Conservation (phyloP, 2,113 vertebrate species). For the Corvus moneduloides region DNA sequence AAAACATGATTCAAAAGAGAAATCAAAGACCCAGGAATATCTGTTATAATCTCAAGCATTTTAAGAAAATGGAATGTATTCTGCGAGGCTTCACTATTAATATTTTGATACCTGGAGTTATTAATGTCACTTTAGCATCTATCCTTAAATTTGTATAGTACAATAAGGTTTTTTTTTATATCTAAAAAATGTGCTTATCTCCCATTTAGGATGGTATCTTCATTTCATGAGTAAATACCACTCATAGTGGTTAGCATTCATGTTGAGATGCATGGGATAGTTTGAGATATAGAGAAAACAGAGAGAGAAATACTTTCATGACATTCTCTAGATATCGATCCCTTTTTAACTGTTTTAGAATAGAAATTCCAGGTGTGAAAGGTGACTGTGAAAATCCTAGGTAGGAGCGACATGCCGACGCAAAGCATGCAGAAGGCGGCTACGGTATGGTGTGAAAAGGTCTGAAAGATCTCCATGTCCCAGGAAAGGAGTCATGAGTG, state of each 20-base stretch:
- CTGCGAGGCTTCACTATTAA: not conserved
- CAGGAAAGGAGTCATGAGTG: not conserved
- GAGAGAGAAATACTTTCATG: not conserved
- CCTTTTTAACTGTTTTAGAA: not conserved
- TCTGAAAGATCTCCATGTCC: not conserved
- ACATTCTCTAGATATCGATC: not conserved
- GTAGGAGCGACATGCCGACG: not conserved
- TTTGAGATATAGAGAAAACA: not conserved
- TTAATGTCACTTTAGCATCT: not conserved
- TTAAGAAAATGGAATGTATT: not conserved
- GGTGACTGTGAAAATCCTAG: not conserved
- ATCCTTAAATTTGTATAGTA: not conserved
- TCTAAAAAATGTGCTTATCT: not conserved
- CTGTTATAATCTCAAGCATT: not conserved
- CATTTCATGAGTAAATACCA: not conserved
- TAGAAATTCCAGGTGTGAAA: not conserved
- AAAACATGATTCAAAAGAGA: not conserved
- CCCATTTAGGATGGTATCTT: not conserved
- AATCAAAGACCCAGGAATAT: not conserved
- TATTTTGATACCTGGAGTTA: not conserved
- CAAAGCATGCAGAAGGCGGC: fast-evolving
- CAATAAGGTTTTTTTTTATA: not conserved
- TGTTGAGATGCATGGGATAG: not conserved
- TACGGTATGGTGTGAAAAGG: not conserved
- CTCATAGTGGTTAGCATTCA: not conserved